Conservation (phyloP, 2,888 invertebrate genomes). For the Tridacna gigas region DNA sequence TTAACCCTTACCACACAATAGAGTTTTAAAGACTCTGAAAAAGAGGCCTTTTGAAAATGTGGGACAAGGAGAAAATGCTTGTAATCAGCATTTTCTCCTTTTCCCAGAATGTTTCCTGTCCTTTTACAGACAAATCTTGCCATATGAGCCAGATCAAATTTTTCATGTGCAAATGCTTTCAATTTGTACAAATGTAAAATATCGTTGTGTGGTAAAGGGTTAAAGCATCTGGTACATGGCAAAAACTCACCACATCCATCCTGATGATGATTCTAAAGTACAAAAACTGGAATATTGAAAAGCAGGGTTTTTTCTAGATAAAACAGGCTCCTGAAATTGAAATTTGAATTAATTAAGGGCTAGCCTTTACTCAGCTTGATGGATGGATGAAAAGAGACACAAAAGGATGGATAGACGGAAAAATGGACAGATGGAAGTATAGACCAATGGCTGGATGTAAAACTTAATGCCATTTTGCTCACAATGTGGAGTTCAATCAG, state of each 20-base stretch:
- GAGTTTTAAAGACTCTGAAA: too few species aligned
- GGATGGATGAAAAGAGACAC: too few species aligned
- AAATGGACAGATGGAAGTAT: too few species aligned
- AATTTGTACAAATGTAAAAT: background rate
- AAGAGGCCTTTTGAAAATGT: background rate
- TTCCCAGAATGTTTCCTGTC: background rate
- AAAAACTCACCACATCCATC: constrained; percentile 94
- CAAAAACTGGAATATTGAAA: constrained; percentile 99
- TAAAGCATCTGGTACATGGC: background rate
- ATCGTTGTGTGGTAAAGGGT: background rate
- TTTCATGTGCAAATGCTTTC: background rate
- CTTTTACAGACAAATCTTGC: background rate
- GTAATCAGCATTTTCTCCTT: background rate
- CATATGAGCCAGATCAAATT: background rate
- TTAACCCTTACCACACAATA: too few species aligned
- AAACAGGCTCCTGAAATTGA: constrained; percentile 92
- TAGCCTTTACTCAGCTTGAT: too few species aligned
- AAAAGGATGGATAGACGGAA: too few species aligned
- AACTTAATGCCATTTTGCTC: too few species aligned
- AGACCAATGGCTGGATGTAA: too few species aligned
- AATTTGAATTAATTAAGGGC: background rate
- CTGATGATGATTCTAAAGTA: constrained; percentile 97
- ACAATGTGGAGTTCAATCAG: too few species aligned
- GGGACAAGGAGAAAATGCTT: background rate
- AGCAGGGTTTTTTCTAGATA: constrained; percentile 94